These are phyloP conservation scores for Nymphalis c-album DNA, from an alignment of 2,888 invertebrate genomes.

Conservation along the genomic window DNA sequence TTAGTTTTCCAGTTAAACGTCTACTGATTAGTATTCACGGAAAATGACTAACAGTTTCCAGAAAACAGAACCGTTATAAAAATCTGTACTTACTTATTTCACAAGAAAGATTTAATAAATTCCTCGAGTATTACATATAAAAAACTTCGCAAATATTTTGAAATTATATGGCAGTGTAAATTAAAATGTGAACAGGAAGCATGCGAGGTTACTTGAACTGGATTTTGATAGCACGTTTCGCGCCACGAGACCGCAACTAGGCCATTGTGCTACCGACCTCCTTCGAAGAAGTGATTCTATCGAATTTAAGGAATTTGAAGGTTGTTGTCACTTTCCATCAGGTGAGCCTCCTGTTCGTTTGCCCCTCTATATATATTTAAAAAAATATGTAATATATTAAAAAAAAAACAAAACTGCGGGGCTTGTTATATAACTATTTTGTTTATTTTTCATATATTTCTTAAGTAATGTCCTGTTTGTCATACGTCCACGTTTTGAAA, in stretches of 20 bases:
- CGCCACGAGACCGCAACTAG: slow-evolving; percentile 35
- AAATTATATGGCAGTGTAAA: background rate
- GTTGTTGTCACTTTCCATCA: no score
- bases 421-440: background rate
- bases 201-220: slow-evolving; percentile 2
- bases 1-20: no score
- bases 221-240: slow-evolving; percentile 35
- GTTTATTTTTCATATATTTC: background rate
- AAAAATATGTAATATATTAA: no score
- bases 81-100: background rate
- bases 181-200: background rate
- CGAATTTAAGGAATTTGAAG: background rate
- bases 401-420: no score
- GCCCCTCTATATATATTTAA: no score
- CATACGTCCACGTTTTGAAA: no score
- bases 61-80: background rate
- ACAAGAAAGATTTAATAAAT: no score
- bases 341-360: no score
- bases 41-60: background rate
- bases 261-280: slow-evolving; percentile 37
- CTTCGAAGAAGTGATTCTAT: slow-evolving; percentile 14
- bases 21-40: background rate
- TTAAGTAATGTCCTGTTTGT: no score
- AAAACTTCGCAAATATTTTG: background rate
- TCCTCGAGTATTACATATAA: background rate